Base-by-base conservation (phyloP, 2,797 vertebrate species). In the Sebastes umbrosus region DNA sequence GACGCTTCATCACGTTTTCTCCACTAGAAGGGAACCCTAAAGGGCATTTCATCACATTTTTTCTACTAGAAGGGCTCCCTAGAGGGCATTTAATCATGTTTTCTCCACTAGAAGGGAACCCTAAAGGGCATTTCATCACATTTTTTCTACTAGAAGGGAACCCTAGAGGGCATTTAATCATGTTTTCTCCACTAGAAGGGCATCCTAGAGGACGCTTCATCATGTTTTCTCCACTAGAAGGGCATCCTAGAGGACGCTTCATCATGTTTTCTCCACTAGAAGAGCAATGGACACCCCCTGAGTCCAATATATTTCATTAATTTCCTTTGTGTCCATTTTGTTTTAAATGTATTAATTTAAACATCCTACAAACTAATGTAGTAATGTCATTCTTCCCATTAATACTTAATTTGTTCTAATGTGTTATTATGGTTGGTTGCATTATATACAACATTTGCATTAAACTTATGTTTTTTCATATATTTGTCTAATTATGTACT, bases 31-130 rank as follows among this genome's bases (percentile, higher is more conserved):
- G 36, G 36, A 6, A 5, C 2, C 13, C 2, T 14, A 43, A 1
- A 43, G 39, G 39, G 14, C 39, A 43, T 0, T 39, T 39, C 0
- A 39, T 39, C 36, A 39, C 1, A 5, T 5, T 14, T 39, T 39
- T 1, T 14, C 13, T 0, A 39, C 36, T 39, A 39, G 39, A 39
- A 43, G 5, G 39, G 39, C 1, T 0, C 14, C 16, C 6, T 46
- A 18, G 7, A 8, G 7, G 43, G 1, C 43, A 7, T 0, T 46
- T 46, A 0, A 16, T 46, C 14, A 46, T 0, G 3, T 8, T 8
- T 46, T 46, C 6, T 18, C 14, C 1, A 8, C 43, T 18, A 46
- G 6, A 46, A 16, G 43, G 39, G 39, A 6, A 16, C 0, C 39
- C 39, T 43, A 43, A 3, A 25, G 25, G 25, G 25, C 3, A 25